These are phyloP conservation scores for Botia kubotai DNA, from an alignment of 2,797 vertebrate genomes.

Conservation along the genomic window DNA sequence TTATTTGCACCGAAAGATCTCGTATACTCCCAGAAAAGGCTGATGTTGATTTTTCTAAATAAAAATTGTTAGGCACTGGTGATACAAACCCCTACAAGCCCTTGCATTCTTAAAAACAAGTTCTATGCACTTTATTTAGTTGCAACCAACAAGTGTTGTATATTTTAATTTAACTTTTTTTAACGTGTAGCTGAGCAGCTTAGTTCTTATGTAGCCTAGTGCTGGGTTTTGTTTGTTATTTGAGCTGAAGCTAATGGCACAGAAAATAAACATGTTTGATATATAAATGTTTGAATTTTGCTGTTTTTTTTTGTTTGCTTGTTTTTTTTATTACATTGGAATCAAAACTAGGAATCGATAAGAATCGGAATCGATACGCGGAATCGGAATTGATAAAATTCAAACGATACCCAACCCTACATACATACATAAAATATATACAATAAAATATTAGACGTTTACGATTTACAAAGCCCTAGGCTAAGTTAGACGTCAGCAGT, in stretches of 20 bases:
- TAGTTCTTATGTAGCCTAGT: too few species aligned
- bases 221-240: too few species aligned
- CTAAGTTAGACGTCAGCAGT: too few species aligned
- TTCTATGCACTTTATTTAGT: neutral
- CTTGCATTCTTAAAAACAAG: neutral
- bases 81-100: neutral
- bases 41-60: neutral
- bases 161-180: too few species aligned
- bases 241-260: neutral
- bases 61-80: neutral
- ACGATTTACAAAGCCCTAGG: too few species aligned
- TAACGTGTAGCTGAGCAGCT: too few species aligned
- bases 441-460: too few species aligned
- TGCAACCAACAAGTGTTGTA: neutral
- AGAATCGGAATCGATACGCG: too few species aligned
- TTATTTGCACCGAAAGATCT: constrained; percentile 13
- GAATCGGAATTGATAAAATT: too few species aligned
- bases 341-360: too few species aligned
- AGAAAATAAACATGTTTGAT: neutral
- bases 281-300: neutral
- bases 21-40: neutral
- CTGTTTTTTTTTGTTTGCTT: too few species aligned
- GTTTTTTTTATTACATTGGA: neutral
- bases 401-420: neutral
- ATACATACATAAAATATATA: too few species aligned